Base-by-base conservation (phyloP, 2,888 invertebrate genomes). In the Platycheirus rosarum region DNA sequence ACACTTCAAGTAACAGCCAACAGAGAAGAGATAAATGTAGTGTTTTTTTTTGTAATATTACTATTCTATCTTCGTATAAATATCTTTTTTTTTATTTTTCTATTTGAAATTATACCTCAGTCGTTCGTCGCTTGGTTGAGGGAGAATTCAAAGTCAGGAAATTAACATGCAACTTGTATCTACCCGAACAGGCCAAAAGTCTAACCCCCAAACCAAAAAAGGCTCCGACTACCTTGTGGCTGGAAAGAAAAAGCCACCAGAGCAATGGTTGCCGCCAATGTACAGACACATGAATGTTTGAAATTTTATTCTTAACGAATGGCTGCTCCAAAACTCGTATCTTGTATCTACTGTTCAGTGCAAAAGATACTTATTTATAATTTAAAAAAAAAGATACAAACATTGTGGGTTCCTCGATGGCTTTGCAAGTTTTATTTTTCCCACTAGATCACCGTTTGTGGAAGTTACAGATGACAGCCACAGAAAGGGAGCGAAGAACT, bases 91-190 rank as follows among this genome's bases (percentile, higher is more conserved):
- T 20, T 0, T 26, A 16, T 37, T 37, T 20, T 23, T 40, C 11
- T 57, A 37, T 37, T 40, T 13, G 40, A 55, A 14, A 55, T 13
- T 37, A 40, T 40, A 57, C 55, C 9, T 42, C 26, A 26, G 42
- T 29, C 7, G 37, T 23, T 55, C 35, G 37, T 14, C 16, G n/a
- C 14, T 57, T 14, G 29, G 37, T 51, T 70, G 37, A 77, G 71
- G 42, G 71, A 65, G 63, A 71, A 74, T 68, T 73, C 78, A 73
- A 53, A 78, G 66, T 62, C 70, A n/a, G 46, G 32, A 76, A 80
- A 76, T 82, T 76, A 82, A 76, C 80, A 76, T 82, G 80, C 80
- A 76, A 76, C 80, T 82, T 82, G 80, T 76, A 76, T 66, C 65
- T 20, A 26, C 32, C 62, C 57, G 53, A 80, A 70, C 76, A 76